These are phyloP conservation scores for Alligator mississippiensis DNA, from an alignment of 2,113 vertebrate species.

Conservation along the genomic window DNA sequence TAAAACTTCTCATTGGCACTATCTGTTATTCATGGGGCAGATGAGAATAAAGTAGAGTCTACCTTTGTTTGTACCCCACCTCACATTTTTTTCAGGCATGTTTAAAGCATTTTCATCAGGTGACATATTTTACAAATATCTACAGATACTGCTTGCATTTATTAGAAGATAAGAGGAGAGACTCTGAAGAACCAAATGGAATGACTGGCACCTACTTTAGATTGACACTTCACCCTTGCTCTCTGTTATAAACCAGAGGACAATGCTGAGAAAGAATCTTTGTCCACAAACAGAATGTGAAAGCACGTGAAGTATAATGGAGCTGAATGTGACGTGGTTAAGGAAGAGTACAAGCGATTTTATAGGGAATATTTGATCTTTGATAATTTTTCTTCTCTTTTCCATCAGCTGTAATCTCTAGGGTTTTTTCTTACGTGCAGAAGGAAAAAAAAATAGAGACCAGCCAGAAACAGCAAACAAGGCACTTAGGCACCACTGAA, in stretches of 20 bases:
- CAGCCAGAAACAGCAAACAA: not conserved
- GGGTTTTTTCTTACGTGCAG: not conserved
- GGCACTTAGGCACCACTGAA: not conserved
- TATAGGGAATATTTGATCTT: not conserved
- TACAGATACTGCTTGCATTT: not conserved
- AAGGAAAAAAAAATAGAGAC: not conserved
- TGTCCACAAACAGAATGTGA: not conserved
- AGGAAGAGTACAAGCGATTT: not conserved
- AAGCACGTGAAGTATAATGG: not conserved
- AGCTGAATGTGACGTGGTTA: not conserved
- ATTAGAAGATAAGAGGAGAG: conserved; percentile 25
- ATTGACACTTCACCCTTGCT: conserved; percentile 22
- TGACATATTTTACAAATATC: conserved; percentile 14
- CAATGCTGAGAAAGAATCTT: not conserved
- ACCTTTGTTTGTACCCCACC: not conserved
- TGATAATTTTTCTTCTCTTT: not conserved
- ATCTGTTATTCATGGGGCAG: not conserved
- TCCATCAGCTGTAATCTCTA: not conserved
- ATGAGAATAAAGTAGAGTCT: not conserved
- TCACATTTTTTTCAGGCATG: not conserved
- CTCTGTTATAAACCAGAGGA: conserved; percentile 4
- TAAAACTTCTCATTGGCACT: not conserved
- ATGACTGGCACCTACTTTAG: conserved; percentile 27
- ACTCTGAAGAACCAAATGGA: conserved; percentile 51
- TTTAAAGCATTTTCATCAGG: not conserved